Base-by-base conservation (phyloP, 2,797 vertebrate genomes). In the Anabas testudineus region DNA sequence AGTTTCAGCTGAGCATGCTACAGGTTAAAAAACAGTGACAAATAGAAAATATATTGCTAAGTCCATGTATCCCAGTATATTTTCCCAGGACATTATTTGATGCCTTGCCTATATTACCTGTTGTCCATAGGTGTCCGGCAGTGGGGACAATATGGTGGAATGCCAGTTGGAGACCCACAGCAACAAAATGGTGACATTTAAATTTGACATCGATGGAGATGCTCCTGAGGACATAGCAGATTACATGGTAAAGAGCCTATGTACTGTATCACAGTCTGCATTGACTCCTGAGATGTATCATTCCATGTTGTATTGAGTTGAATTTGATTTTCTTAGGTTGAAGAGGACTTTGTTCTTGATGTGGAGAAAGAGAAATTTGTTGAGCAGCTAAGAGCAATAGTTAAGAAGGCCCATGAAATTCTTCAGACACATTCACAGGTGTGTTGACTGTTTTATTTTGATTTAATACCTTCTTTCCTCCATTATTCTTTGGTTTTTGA, bases 101-200 rank as follows among this genome's bases (percentile, higher is more conserved):
- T 57, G 3, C 42, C 30, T 21, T 76, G 26, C 75, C 19, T 51
- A n/a, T n/a, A n/a, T n/a, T n/a, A n/a, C n/a, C n/a, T 68, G n/a
- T 59, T 37, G 9, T 65, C 10, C 41, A 2, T 54, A 98, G 97
- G 96, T 97, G 34, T 98, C 96, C 0, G 87, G 91, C 15, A 95
- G 91, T 30, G 97, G 97, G 37, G 97, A 98, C 89, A 98, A 97
- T 80, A 96, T 97, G 93, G 96, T 98, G 24, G 97, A 99, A 66
- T 99, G 97, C 81, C 97, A 99, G 69, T 81, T 99, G 59, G 97
- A 99, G 89, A 98, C 97, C 3, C 97, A 99, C 41, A 98, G 94
- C 87, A 96, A 97, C 87, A 98, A 98, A 85, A 98, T 97, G 97
- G 97, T 99, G 67, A 98, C 97, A 7, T 98, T 98, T 90, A 97